Evolutionary conservation across 2,113 vertebrate species (phyloP).

Genomic region (Odocoileus hemionus): DNA sequence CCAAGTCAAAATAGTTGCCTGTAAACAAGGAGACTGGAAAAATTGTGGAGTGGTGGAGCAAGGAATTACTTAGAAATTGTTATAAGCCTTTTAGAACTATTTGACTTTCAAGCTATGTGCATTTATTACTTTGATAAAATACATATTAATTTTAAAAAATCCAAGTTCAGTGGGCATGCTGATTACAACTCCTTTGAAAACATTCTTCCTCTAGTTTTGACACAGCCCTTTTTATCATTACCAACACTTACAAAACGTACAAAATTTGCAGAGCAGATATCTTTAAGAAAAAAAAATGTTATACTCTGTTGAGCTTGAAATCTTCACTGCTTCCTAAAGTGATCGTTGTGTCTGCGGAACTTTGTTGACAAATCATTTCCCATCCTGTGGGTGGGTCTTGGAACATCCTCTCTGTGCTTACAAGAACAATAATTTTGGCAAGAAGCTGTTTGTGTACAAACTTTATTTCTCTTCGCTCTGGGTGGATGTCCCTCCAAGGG

Average conservation of each 20-base stretch:
- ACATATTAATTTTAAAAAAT: not conserved
- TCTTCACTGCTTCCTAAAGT: conserved; percentile 24
- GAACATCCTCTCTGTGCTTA: conserved; percentile 44
- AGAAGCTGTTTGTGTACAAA: not conserved
- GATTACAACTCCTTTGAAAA: not conserved
- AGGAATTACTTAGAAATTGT: not conserved
- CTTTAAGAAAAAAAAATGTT: not conserved
- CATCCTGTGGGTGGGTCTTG: conserved; percentile 28
- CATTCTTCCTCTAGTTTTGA: not conserved
- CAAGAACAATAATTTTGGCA: conserved; percentile 41
- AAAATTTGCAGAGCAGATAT: not conserved
- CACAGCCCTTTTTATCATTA: not conserved
- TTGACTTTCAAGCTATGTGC: not conserved
- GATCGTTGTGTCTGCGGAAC: not conserved
- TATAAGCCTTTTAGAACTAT: not conserved
- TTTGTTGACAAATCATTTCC: conserved; percentile 52
- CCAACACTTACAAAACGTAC: not conserved
- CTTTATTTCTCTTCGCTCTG: conserved; percentile 22
- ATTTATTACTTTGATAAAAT: not conserved
- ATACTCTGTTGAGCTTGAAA: not conserved
- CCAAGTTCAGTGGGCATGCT: not conserved
- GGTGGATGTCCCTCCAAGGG: conserved; percentile 1
- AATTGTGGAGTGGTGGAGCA: not conserved
- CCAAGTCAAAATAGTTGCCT: not conserved
- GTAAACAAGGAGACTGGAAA: not conserved